Percentiles rank a stretch among this genome's conserved stretches.
These are phyloP conservation scores for Tricholaema leucomelas DNA, from an alignment of 2,113 vertebrate species.

Conservation along the genomic window DNA sequence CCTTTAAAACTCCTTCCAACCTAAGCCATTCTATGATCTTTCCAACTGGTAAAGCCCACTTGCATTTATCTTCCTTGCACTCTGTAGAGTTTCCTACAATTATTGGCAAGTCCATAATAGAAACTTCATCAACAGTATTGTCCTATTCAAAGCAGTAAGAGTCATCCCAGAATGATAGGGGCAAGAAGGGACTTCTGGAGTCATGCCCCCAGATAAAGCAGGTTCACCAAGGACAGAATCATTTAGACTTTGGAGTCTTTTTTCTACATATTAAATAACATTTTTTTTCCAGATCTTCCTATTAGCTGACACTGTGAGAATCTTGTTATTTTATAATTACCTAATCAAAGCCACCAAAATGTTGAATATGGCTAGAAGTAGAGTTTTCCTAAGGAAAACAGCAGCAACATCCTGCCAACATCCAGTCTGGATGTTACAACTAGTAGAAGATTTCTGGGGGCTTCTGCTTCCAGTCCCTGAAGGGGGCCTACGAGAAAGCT, in stretches of 20 bases:
- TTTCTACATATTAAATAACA: background rate
- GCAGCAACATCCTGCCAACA: background rate
- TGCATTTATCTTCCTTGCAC: background rate
- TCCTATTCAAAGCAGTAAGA: background rate
- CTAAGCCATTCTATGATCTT: background rate
- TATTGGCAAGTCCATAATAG: background rate
- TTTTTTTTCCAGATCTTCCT: slow-evolving; percentile 1
- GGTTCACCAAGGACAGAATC: background rate
- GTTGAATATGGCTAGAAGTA: background rate
- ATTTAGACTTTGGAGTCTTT: background rate
- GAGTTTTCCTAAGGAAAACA: slow-evolving; percentile 20
- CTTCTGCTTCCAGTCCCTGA: background rate
- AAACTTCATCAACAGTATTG: background rate
- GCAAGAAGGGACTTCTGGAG: no score
- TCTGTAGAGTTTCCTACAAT: background rate
- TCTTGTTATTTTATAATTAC: slow-evolving; percentile 42
- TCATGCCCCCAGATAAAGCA: no score
- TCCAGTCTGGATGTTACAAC: background rate
- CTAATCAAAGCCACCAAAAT: background rate
- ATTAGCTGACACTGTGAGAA: background rate
- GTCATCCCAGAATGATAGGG: no score
- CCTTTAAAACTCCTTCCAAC: no score
- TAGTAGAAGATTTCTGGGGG: background rate
- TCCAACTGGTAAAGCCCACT: background rate
- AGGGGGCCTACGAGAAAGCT: no score